Conservation (phyloP, 2,888 invertebrate genomes). For the Papilio protenor region DNA sequence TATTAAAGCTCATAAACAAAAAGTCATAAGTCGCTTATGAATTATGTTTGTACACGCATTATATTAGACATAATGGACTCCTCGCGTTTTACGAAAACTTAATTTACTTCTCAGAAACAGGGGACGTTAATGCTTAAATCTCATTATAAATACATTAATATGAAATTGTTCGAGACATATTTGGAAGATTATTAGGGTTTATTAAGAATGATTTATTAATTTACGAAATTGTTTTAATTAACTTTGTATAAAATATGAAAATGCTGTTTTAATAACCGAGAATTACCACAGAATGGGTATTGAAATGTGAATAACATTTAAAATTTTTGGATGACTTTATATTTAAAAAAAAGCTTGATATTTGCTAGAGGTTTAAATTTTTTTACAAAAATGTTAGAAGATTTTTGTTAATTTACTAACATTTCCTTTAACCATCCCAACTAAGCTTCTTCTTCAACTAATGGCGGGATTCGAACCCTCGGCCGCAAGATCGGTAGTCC, state of each 20-base stretch:
- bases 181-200: slow-evolving; percentile 17
- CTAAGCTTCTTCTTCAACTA: too few species aligned
- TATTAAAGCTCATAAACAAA: neutral
- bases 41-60: slow-evolving; percentile 4
- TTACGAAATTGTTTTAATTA: neutral
- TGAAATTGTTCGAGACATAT: slow-evolving; percentile 10
- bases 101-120: slow-evolving; percentile 21
- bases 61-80: slow-evolving; percentile 10
- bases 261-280: neutral
- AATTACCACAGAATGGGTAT: neutral
- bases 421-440: too few species aligned
- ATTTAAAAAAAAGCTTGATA: neutral
- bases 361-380: too few species aligned
- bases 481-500: too few species aligned
- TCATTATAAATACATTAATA: slow-evolving; percentile 25
- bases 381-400: too few species aligned
- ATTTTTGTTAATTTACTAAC: too few species aligned
- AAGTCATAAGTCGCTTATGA: neutral
- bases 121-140: slow-evolving; percentile 16
- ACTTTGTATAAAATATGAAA: neutral
- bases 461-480: too few species aligned
- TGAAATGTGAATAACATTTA: too few species aligned
- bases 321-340: too few species aligned
- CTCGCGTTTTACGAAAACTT: slow-evolving; percentile 12
- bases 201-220: slow-evolving; percentile 22